Evolutionary conservation across 2,888 invertebrate genomes (phyloP).

Genomic region (Epistrophe eligans): DNA sequence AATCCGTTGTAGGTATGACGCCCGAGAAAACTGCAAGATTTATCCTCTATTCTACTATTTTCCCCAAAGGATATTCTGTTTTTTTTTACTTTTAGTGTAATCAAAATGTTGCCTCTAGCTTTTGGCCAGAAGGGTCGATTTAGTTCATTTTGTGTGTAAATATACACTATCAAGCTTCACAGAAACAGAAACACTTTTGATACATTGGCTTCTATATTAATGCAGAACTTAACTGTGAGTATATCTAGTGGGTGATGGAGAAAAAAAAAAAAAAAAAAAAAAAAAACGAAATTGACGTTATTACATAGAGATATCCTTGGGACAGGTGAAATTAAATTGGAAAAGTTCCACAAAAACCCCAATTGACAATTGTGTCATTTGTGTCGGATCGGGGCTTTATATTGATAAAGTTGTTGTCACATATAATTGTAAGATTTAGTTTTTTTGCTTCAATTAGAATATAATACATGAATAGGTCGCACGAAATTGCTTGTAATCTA

Average conservation of each 20-base stretch:
- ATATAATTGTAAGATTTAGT: slow-evolving; percentile 23
- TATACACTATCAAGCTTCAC: slow-evolving; percentile 34
- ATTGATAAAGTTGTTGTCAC: slow-evolving; percentile 57
- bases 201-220: neutral
- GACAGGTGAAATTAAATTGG: slow-evolving; percentile 65
- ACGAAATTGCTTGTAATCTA: too few relatives aligned
- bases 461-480: neutral
- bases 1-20: slow-evolving; percentile 25
- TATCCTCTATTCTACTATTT: slow-evolving; percentile 41
- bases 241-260: neutral
- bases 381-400: slow-evolving; percentile 28
- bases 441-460: neutral
- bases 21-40: slow-evolving; percentile 52
- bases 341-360: slow-evolving; percentile 62
- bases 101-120: slow-evolving; percentile 54
- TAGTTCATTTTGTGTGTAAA: slow-evolving; percentile 25
- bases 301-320: slow-evolving; percentile 3
- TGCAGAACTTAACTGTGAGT: slow-evolving; percentile 2
- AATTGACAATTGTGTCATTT: slow-evolving; percentile 54
- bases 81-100: slow-evolving; percentile 39
- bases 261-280: neutral
- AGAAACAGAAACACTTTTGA: slow-evolving; percentile 19
- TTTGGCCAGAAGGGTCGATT: slow-evolving; percentile 42
- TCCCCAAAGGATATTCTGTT: slow-evolving; percentile 14
- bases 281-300: slow-evolving; percentile 32